Base-by-base conservation (phyloP, 2,797 vertebrate species). In the Trematomus bernacchii region DNA sequence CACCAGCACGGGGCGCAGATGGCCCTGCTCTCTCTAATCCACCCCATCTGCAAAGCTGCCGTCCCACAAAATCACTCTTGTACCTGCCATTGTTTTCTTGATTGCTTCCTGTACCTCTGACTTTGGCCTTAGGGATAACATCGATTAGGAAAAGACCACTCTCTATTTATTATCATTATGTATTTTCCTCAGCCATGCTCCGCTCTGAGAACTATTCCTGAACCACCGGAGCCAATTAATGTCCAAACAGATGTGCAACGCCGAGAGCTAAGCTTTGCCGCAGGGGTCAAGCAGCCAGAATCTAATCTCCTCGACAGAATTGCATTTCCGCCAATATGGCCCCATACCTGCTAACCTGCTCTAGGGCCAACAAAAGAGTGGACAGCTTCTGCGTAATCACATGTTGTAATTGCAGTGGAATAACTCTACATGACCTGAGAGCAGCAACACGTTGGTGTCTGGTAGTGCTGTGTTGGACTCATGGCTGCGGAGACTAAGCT, bases 151-250 rank as follows among this genome's bases (percentile, higher is more conserved):
- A 89, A 89, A 89, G 86, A 61, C 77, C 79, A 68, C 65, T 74
- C 77, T 91, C 78, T 42, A 89, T 89, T 90, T 87, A 79, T 89
- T 87, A 82, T 85, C 75, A 85, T 84, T 89, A 78, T 11, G 46
- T 50, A 70, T 72, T 66, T 59, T 23, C 48, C 43, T 30, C 54
- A 3, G 70, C 61, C 8, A 10, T n/a, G 67, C 76, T 80, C 73
- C 50, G 54, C 66, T 88, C 72, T 0, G 4, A 71, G 51, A 89
- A 89, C 80, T 85, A 79, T 88, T 87, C 87, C 79, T 80, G 66
- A 88, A 93, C 78, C 83, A 85, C 89, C 81, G 77, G 71, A 92
- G 91, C 91, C 91, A 94, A 94, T 94, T 94, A 94, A 90, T 90
- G 91, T 92, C 88, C 85, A 89, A 90, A 91, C 90, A 91, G 91